Evolutionary conservation across 2,113 vertebrate species (phyloP).

Genomic region (Nothoprocta perdicaria): DNA sequence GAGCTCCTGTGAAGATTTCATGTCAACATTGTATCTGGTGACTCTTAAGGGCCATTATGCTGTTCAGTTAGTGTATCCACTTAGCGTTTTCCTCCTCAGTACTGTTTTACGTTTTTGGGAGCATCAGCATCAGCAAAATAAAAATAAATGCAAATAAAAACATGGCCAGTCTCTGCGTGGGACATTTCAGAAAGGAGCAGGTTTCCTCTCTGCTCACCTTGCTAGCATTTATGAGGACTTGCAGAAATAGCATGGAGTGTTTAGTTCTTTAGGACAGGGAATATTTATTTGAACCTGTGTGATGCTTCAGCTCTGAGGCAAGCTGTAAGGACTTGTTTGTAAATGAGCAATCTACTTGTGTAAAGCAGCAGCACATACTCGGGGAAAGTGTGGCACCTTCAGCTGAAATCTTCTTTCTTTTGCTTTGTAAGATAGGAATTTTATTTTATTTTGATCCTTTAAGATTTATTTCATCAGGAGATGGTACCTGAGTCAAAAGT

Average conservation of each 20-base stretch:
- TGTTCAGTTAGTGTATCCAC: neutral
- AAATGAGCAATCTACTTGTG: neutral
- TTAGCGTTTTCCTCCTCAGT: neutral
- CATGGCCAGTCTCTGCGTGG: neutral
- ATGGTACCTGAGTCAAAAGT: neutral
- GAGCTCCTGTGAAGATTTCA: neutral
- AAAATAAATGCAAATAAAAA: neutral
- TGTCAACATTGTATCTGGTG: constrained; percentile 3
- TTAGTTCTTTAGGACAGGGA: neutral
- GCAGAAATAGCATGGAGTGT: neutral
- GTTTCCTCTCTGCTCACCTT: constrained; percentile 37
- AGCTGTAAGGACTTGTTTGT: neutral
- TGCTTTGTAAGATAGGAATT: neutral
- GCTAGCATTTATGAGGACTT: neutral
- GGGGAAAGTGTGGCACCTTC: neutral
- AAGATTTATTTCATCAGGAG: neutral
- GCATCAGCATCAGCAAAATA: constrained; percentile 19
- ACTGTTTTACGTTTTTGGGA: constrained; percentile 17
- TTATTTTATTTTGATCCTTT: neutral
- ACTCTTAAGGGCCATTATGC: neutral
- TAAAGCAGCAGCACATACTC: neutral
- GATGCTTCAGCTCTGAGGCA: neutral
- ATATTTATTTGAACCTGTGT: neutral
- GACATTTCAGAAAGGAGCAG: neutral
- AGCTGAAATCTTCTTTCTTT: neutral